Conservation (phyloP, 2,113 vertebrate genomes). For the Baryphthengus martii region DNA sequence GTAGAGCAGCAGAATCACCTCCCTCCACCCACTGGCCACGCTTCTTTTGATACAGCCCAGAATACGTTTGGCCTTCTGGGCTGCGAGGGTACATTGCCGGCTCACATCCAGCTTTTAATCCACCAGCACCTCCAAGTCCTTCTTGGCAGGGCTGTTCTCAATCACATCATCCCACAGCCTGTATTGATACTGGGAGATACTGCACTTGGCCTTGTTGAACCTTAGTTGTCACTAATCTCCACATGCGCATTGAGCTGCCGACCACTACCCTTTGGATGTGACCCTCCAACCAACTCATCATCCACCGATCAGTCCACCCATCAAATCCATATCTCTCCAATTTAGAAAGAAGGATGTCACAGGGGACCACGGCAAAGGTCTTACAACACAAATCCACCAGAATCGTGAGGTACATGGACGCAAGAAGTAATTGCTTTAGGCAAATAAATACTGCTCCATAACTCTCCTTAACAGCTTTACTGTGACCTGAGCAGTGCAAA, state of each 20-base stretch:
- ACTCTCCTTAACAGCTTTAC: neutral
- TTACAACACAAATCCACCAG: neutral
- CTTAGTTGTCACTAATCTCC: neutral
- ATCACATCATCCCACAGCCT: neutral
- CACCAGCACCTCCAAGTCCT: neutral
- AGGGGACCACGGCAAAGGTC: neutral
- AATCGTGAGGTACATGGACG: fast-evolving
- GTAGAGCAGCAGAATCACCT: neutral
- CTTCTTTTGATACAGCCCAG: neutral
- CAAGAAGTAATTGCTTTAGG: neutral
- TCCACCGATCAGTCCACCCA: neutral
- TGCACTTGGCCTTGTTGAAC: neutral
- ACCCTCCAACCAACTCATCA: neutral
- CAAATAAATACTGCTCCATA: neutral
- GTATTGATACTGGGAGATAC: neutral
- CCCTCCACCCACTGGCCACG: neutral
- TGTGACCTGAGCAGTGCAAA: neutral
- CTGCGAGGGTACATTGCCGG: fast-evolving
- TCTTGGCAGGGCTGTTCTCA: neutral
- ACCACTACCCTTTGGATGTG: neutral
- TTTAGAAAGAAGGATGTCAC: neutral
- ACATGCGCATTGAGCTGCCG: neutral
- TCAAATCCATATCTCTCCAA: neutral
- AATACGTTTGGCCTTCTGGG: neutral
- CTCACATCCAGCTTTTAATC: neutral